Evolutionary conservation across 2,888 invertebrate genomes (phyloP), one percentile per base, ranked within the genome.

Genomic region (Diaprepes abbreviatus): DNA sequence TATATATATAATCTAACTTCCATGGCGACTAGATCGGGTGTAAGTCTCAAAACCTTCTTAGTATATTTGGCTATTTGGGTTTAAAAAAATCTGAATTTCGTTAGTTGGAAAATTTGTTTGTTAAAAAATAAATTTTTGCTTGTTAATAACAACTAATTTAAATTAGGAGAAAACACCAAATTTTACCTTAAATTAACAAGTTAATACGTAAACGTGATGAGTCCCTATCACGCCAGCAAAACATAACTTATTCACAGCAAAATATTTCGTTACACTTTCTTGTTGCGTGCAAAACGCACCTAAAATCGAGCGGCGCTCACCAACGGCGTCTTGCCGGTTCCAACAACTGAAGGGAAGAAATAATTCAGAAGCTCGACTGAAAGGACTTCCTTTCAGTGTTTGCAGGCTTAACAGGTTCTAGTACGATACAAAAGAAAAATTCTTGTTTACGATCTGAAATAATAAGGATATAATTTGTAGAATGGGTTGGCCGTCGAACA

Each of bases 281-380:
- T 58, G 40, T 69, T 69, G 69, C 69, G 69, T 69, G 69, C 54
- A 14, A 52, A 69, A 69, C 64, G 59, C 69, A 69, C 69, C 57
- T 69, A 48, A 58, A 57, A 16, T 21, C 21, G 17, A 3, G 36
- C 59, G 50, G 43, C 50, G 54, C 43, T 69, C 59, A 64, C 69
- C 69, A 69, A 48, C 69, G 58, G 69, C 64, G 69, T 64, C 69
- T 64, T 40, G 63, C 57, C 57, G 54, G 59, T 52, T 45, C 59
- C 33, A 64, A 64, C 69, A 59, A 59, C 52, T 33, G 33, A 59
- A 31, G 68, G 68, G 69, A 69, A 69, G 69, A 59, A 59, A 69
- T 69, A 69, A 69, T 69, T 69, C 69, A 69, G 69, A 69, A 69
- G 69, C 69, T 55, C 58, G 63, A 14, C 16, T 60, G 55, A 62